These are phyloP conservation scores for Montipora efflorescens DNA, from an alignment of 64 coral and sea anemone genomes.

Conservation along the genomic window DNA sequence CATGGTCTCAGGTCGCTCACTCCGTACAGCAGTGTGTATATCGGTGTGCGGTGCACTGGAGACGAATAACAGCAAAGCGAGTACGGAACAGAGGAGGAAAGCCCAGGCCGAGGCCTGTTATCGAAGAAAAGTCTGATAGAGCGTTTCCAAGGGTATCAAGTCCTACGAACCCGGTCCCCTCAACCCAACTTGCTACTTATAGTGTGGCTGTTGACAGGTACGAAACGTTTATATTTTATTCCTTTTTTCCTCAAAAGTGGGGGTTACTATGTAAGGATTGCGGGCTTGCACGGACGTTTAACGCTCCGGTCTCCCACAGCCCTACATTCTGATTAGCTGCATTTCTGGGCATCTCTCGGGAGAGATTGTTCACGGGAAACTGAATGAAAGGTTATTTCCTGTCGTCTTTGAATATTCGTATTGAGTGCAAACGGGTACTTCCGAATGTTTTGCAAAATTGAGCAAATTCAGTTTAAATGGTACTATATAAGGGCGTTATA, in stretches of 20 bases:
- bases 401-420: too few relatives aligned
- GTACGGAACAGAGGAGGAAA: constrained; percentile 50
- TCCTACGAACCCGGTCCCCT: neutral
- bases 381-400: too few relatives aligned
- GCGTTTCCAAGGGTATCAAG: neutral
- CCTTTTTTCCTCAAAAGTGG: neutral
- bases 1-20: constrained; percentile 45
- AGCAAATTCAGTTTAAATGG: too few relatives aligned
- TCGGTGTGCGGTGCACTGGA: constrained; percentile 90
- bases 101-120: constrained; percentile 17
- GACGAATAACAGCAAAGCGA: constrained; percentile 66
- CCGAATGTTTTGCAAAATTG: too few relatives aligned
- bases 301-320: neutral
- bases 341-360: too few relatives aligned
- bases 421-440: too few relatives aligned
- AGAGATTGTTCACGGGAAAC: too few relatives aligned
- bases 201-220: neutral
- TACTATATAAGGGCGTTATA: too few relatives aligned
- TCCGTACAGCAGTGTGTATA: constrained; percentile 82
- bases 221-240: neutral
- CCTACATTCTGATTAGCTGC: too few relatives aligned
- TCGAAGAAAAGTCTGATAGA: neutral
- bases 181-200: neutral
- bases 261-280: neutral
- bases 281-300: neutral